A percentile compares a stretch with the other conserved stretches of the same genome.
Evolutionary conservation across 2,888 invertebrate species (phyloP).

Genomic region (Calameuta idolon): DNA sequence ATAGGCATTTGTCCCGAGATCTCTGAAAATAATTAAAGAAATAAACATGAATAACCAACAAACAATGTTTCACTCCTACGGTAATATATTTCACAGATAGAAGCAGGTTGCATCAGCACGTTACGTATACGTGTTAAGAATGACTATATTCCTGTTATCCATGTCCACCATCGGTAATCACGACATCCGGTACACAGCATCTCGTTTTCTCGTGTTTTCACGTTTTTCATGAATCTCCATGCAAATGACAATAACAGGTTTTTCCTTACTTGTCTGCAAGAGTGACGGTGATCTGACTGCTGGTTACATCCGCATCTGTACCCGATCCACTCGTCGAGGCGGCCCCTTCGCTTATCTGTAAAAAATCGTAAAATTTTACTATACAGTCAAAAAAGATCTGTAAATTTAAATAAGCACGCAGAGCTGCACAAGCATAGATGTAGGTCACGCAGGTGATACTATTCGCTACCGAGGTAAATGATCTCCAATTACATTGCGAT

Average conservation of each 20-base stretch:
- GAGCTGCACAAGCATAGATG: neutral
- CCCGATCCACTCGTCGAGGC: slow-evolving; percentile 67
- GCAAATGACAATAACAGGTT: neutral
- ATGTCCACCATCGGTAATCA: slow-evolving; percentile 31
- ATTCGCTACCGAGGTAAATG: neutral
- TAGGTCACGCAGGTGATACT: neutral
- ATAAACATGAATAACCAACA: slow-evolving; percentile 2
- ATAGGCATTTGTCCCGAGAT: slow-evolving; percentile 35
- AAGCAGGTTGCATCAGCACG: neutral
- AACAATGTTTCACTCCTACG: neutral
- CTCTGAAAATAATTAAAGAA: slow-evolving; percentile 15
- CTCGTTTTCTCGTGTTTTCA: neutral
- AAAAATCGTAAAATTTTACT: slow-evolving; percentile 9
- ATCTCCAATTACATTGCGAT: neutral
- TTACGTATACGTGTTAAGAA: slow-evolving; percentile 12
- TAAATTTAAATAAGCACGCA: neutral
- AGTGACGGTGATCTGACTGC: slow-evolving; percentile 63
- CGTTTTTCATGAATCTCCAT: neutral
- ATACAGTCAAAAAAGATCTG: neutral
- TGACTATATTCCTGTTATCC: neutral
- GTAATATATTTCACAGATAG: neutral
- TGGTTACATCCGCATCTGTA: slow-evolving; percentile 59
- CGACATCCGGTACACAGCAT: slow-evolving; percentile 15
- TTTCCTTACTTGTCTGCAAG: slow-evolving; percentile 58
- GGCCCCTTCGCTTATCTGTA: slow-evolving; percentile 64